phyloP scores from a whole-genome alignment of 1,140 invertebrate genomes.

The Drosophila azteca region DNA sequence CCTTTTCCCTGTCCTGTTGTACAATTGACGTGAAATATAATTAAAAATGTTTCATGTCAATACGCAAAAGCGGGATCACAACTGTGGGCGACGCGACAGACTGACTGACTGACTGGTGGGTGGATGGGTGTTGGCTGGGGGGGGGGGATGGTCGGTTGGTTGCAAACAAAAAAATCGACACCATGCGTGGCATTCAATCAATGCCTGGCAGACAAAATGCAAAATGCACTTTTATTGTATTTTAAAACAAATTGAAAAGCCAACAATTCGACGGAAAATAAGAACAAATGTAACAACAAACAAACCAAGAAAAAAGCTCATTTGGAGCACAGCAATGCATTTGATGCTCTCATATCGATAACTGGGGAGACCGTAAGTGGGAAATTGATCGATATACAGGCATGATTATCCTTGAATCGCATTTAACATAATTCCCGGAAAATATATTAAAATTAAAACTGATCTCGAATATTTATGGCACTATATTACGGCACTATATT shows the following conservation, averaged over 20 bases:
- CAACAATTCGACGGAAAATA: constrained; percentile 53
- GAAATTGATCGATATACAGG: too few species aligned
- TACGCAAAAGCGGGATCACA: constrained; percentile 46
- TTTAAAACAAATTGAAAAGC: constrained; percentile 80
- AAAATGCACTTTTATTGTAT: constrained; percentile 79
- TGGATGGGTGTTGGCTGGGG: not conserved
- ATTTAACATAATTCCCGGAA: too few species aligned
- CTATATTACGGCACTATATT: too few species aligned
- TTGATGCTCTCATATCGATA: constrained; percentile 26
- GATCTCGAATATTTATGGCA: too few species aligned
- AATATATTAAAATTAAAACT: too few species aligned
- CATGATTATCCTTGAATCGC: too few species aligned
- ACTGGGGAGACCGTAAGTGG: too few species aligned
- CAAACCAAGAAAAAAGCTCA: constrained; percentile 7
- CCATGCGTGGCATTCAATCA: constrained; percentile 74
- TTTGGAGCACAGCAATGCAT: constrained; percentile 10
- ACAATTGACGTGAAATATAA: constrained; percentile 82
- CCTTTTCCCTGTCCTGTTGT: constrained; percentile 24
- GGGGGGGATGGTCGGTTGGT: too few species aligned
- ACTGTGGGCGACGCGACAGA: not conserved
- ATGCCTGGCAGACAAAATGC: constrained; percentile 76
- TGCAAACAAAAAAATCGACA: constrained; percentile 1
- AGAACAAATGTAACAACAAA: constrained; percentile 5
- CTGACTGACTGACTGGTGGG: too few species aligned
- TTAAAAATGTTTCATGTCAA: constrained; percentile 72